A percentile compares a stretch with the other conserved stretches of the same genome.
These are phyloP conservation scores for Mythimna loreyi DNA, from an alignment of 2,888 invertebrate species.

Conservation along the genomic window DNA sequence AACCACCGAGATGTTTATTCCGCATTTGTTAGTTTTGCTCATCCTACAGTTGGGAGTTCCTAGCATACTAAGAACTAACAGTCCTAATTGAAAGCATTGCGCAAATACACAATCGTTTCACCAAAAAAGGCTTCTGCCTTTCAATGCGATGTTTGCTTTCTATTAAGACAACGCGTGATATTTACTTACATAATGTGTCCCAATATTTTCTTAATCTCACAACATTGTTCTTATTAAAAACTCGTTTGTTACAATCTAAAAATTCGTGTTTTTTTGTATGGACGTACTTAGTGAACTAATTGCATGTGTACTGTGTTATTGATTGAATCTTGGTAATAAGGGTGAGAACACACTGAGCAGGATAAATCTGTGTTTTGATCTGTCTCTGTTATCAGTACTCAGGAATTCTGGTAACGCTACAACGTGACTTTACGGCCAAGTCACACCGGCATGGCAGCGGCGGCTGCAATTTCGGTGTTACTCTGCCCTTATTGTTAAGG, in stretches of 20 bases:
- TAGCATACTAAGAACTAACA: neutral
- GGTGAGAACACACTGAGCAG: slow-evolving; percentile 31
- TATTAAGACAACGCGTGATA: neutral
- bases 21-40: neutral
- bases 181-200: neutral
- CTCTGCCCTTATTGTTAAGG: slow-evolving; percentile 19
- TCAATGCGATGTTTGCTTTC: neutral
- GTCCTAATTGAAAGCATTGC: neutral
- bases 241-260: slow-evolving; percentile 17
- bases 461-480: too few relatives aligned
- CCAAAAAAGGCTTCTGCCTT: neutral
- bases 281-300: slow-evolving; percentile 33
- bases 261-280: slow-evolving; percentile 11
- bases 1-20: slow-evolving; percentile 1
- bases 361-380: slow-evolving; percentile 15
- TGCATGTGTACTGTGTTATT: slow-evolving; percentile 15
- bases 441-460: too few relatives aligned
- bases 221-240: slow-evolving; percentile 26
- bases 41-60: neutral
- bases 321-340: slow-evolving; percentile 6
- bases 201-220: slow-evolving; percentile 12
- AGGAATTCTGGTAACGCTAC: slow-evolving; percentile 3
- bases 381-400: slow-evolving; percentile 13
- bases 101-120: neutral
- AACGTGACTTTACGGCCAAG: too few relatives aligned